These are phyloP conservation scores for Zaprionus ghesquierei DNA, from an alignment of 1,140 invertebrate genomes.

Conservation along the genomic window DNA sequence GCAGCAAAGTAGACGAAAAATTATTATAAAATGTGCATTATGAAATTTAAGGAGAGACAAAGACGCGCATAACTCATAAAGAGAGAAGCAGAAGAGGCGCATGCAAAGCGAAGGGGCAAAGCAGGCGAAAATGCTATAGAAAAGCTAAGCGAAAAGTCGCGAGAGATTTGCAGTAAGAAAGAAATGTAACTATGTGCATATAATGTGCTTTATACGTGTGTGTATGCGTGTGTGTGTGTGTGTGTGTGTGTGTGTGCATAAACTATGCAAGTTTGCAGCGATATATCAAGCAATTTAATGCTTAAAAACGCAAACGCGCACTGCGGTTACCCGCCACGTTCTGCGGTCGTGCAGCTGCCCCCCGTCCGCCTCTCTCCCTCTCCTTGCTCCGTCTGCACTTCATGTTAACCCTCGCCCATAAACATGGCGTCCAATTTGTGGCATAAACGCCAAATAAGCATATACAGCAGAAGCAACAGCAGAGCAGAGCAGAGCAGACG, in stretches of 20 bases:
- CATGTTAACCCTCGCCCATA: slow-evolving; percentile 33
- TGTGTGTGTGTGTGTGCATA: background rate
- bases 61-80: slow-evolving; percentile 70
- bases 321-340: slow-evolving; percentile 53
- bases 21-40: slow-evolving; percentile 81
- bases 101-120: slow-evolving; percentile 18
- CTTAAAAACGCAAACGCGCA: slow-evolving; percentile 64
- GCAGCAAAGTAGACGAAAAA: slow-evolving; percentile 80
- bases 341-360: slow-evolving; percentile 10
- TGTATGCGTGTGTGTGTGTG: background rate
- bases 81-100: slow-evolving; percentile 11
- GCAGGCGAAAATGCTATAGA: background rate
- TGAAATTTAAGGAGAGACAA: slow-evolving; percentile 79
- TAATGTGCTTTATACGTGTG: too few species aligned
- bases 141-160: slow-evolving; percentile 51
- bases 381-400: background rate
- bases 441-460: slow-evolving; percentile 72
- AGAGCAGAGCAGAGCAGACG: too few species aligned
- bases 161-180: background rate
- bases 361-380: background rate
- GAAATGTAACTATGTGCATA: background rate
- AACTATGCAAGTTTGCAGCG: slow-evolving; percentile 22
- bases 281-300: slow-evolving; percentile 81
- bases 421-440: slow-evolving; percentile 67
- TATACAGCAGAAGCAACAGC: slow-evolving; percentile 20